Evolutionary conservation across 2,797 vertebrate species (phyloP), one percentile per base, ranked within the genome.

Genomic region (Chaenodraco wilsoni): DNA sequence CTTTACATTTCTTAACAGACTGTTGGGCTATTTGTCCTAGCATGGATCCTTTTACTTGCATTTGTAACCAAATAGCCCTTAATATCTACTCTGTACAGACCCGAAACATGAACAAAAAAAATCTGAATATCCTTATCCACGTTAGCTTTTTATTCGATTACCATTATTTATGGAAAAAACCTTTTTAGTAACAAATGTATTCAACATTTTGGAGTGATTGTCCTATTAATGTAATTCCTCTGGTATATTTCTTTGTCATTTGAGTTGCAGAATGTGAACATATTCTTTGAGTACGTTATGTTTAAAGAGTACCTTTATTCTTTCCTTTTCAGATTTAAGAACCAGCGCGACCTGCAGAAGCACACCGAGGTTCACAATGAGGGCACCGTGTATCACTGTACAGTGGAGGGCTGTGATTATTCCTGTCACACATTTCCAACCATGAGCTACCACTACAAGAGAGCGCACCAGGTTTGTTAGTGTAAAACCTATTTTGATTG

Each of bases 281-380:
- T 3, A 48, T 21, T 9, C 1, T n/a, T 43, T 51, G 17, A 14
- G 37, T 49, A 33, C 33, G 17, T 44, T 19, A 46, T 43, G 6
- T 68, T 48, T 40, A 23, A 59, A 21, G 23, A 0, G 7, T 65
- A 43, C 1, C 16, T 8, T 8, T 4, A 12, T 40, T 7, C 21
- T 14, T 2, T 56, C 16, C 12, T 3, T 31, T 1, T n/a, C 72
- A 95, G 95, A 72, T 96, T 95, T 79, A 94, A 95, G 88, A 95
- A 95, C 1, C 72, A 91, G 66, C 93, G 87, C 0, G 95, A 96
- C 89, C 92, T 95, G 37, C 91, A 90, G 54, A 94, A 96, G 82
- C 95, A 92, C 88, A 93, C 94, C 61, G 95, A 95, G 79, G 93
- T 93, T 37, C 94, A 94, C 69, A 88, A 91, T 17, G 95, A 94